These are phyloP conservation scores for Melinopterus prodromus DNA, from an alignment of 2,888 invertebrate genomes.

Conservation along the genomic window DNA sequence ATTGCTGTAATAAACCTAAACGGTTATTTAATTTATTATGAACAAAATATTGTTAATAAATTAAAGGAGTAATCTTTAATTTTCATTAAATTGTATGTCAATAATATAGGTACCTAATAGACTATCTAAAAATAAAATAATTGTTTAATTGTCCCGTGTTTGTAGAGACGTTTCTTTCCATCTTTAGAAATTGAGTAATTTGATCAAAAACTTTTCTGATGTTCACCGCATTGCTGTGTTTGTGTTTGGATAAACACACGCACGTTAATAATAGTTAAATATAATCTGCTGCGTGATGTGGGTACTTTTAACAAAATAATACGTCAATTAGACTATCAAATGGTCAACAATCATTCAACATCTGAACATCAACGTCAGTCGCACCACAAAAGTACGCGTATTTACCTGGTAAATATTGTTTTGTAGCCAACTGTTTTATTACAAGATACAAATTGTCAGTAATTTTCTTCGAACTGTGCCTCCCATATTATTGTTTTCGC, in stretches of 20 bases:
- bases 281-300: not conserved
- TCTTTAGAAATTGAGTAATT: too few relatives aligned
- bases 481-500: not conserved
- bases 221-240: not conserved
- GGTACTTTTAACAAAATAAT: not conserved
- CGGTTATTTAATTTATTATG: not conserved
- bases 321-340: not conserved
- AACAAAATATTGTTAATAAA: not conserved
- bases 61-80: too few relatives aligned
- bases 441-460: not conserved
- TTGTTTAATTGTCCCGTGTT: too few relatives aligned
- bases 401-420: not conserved
- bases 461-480: not conserved
- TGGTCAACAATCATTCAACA: not conserved
- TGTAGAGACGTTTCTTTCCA: too few relatives aligned
- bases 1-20: constrained; percentile 8
- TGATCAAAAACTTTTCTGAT: too few relatives aligned
- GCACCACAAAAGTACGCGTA: not conserved
- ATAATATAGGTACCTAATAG: too few relatives aligned
- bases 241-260: not conserved
- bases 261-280: not conserved
- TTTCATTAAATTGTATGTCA: too few relatives aligned
- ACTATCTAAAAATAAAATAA: too few relatives aligned
- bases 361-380: not conserved
- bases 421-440: not conserved